A percentile compares a stretch with the other conserved stretches of the same genome.
Evolutionary conservation across 2,113 vertebrate genomes (phyloP).

Genomic region (Ia io): DNA sequence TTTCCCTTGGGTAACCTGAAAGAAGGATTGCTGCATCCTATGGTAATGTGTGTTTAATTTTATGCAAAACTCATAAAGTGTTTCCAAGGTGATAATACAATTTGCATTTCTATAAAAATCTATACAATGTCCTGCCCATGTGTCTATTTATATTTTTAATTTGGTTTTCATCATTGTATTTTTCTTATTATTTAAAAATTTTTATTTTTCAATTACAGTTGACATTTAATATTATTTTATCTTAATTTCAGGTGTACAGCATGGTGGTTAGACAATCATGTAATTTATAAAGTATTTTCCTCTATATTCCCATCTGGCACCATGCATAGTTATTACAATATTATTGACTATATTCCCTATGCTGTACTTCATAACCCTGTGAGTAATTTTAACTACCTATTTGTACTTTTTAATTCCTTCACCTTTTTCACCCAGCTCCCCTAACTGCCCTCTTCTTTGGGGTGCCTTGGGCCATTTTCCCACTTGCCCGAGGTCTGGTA

Average conservation of each 20-base stretch:
- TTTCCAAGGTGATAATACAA: not conserved
- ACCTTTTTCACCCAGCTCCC: not conserved
- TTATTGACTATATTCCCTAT: not conserved
- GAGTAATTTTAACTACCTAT: not conserved
- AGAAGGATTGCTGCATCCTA: not conserved
- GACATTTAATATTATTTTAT: not conserved
- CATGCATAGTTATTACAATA: not conserved
- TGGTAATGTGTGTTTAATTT: not conserved
- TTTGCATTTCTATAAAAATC: not conserved
- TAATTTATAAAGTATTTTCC: not conserved
- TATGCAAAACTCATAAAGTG: not conserved
- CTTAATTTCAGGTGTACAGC: not conserved
- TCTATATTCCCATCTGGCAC: not conserved
- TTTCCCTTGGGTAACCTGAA: not conserved
- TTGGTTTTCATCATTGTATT: not conserved
- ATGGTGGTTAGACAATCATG: not conserved
- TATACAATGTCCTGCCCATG: not conserved
- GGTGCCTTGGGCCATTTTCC: not conserved
- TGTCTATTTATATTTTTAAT: not conserved
- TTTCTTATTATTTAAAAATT: not conserved
- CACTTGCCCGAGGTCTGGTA: not conserved
- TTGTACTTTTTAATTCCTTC: not conserved
- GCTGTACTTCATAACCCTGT: not conserved
- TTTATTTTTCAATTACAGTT: not conserved
- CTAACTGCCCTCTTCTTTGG: not conserved